Evolutionary conservation across 2,888 invertebrate genomes (phyloP).

Genomic region (Eupeodes latifasciatus): DNA sequence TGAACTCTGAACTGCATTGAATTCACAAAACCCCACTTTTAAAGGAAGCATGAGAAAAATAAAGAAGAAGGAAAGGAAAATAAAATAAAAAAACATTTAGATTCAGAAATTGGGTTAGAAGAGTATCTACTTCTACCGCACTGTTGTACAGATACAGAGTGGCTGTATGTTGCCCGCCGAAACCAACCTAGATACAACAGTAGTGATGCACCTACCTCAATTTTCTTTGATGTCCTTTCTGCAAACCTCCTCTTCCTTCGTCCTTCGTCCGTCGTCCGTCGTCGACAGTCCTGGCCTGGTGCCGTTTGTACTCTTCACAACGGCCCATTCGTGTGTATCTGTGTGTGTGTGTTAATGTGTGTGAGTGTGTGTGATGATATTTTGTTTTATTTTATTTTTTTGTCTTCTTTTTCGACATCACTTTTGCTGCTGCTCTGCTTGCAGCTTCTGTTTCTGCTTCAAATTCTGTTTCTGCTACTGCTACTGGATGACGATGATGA

Average conservation of each 20-base stretch:
- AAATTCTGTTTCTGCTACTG: constrained; percentile 9
- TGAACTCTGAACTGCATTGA: constrained; percentile 75
- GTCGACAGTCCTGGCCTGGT: neutral
- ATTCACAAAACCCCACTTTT: constrained; percentile 61
- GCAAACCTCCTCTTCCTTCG: constrained; percentile 44
- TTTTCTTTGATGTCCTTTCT: constrained; percentile 73
- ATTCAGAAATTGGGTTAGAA: constrained; percentile 75
- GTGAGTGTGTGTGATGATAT: constrained; percentile 31
- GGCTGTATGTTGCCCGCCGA: constrained; percentile 70
- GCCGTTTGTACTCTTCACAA: too few species aligned
- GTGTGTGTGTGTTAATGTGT: neutral
- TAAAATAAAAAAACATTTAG: constrained; percentile 46
- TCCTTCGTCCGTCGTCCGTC: constrained; percentile 5
- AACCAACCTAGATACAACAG: constrained; percentile 72
- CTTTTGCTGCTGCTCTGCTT: constrained; percentile 33
- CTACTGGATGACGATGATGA: constrained; percentile 47
- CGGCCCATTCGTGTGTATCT: neutral
- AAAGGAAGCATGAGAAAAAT: constrained; percentile 29
- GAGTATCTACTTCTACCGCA: constrained; percentile 75
- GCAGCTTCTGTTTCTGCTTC: constrained; percentile 52
- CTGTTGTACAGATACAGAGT: constrained; percentile 43
- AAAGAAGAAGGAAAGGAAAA: neutral
- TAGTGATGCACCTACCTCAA: constrained; percentile 75
- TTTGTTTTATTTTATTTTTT: constrained; percentile 54
- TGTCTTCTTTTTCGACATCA: constrained; percentile 37